Conservation (phyloP, 2,797 vertebrate species). For the Melanotaenia boesemani region DNA sequence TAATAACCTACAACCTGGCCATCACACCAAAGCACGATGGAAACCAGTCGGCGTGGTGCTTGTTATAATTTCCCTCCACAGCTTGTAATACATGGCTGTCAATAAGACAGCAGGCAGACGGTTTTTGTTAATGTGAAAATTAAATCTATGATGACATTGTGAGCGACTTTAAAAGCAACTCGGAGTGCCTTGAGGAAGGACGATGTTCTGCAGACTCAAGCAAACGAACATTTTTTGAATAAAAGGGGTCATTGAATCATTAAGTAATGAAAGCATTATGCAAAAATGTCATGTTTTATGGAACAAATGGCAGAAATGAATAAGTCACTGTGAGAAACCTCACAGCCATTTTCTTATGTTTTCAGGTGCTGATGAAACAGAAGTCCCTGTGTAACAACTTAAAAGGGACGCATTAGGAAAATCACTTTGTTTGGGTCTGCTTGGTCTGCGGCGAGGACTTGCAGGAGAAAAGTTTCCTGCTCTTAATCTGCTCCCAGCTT, state of each 20-base stretch:
- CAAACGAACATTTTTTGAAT: too few relatives aligned
- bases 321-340: not conserved
- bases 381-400: too few relatives aligned
- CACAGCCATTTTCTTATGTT: too few relatives aligned
- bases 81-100: not conserved
- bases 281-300: conserved; percentile 58
- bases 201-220: conserved; percentile 53
- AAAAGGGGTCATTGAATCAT: too few relatives aligned
- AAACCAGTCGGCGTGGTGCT: conserved; percentile 44
- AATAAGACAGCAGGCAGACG: conserved; percentile 40
- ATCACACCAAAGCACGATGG: conserved; percentile 32
- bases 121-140: conserved; percentile 64
- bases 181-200: not conserved
- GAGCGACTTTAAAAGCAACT: conserved; percentile 63
- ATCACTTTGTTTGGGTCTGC: too few relatives aligned
- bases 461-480: too few relatives aligned
- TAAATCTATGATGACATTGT: conserved; percentile 73
- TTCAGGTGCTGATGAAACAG: too few relatives aligned
- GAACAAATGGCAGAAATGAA: conserved; percentile 23
- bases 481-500: too few relatives aligned
- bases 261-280: conserved; percentile 3
- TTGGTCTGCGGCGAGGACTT: too few relatives aligned
- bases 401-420: too few relatives aligned
- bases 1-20: too few relatives aligned
- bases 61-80: conserved; percentile 38